A percentile compares a stretch with the other conserved stretches of the same genome.
Evolutionary conservation across 2,797 vertebrate species (phyloP).

Genomic region (Hoplostethus atlanticus): DNA sequence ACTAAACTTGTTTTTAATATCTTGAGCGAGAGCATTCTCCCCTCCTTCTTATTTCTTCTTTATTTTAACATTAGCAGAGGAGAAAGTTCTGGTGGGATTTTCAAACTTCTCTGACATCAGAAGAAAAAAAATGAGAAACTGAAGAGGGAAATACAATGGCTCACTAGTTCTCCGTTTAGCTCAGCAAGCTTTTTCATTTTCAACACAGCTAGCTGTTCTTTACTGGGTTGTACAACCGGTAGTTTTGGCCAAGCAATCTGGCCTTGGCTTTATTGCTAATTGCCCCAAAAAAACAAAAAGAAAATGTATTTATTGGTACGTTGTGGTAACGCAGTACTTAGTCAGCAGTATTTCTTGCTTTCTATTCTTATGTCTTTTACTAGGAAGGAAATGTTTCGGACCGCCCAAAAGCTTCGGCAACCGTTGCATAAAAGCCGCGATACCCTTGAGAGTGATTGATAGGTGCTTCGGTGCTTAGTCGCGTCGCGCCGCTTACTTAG

Average conservation of each 20-base stretch:
- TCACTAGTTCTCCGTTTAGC: conserved; percentile 12
- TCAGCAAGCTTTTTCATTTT: not conserved
- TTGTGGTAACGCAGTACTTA: no score
- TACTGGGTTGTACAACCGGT: not conserved
- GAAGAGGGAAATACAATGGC: not conserved
- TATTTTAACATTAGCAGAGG: conserved; percentile 34
- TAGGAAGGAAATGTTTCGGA: no score
- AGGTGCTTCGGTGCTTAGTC: no score
- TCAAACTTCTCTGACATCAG: conserved; percentile 11
- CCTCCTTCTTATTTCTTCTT: conserved; percentile 18
- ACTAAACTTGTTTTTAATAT: no score
- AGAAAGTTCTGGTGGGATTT: conserved; percentile 13
- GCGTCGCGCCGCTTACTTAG: no score
- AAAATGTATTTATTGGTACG: no score
- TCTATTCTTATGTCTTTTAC: no score
- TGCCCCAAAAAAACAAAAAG: no score
- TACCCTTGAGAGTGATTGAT: no score
- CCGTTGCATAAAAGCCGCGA: no score
- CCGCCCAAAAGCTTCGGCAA: no score
- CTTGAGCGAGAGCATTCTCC: not conserved
- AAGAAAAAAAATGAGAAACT: not conserved
- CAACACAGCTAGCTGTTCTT: not conserved
- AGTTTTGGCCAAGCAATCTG: not conserved
- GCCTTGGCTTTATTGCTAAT: not conserved
- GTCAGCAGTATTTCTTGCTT: no score